A percentile compares a stretch with the other conserved stretches of the same genome.
These are phyloP conservation scores for Caenorhabditis uteleia DNA, from an alignment of 2,888 invertebrate species.

Conservation along the genomic window DNA sequence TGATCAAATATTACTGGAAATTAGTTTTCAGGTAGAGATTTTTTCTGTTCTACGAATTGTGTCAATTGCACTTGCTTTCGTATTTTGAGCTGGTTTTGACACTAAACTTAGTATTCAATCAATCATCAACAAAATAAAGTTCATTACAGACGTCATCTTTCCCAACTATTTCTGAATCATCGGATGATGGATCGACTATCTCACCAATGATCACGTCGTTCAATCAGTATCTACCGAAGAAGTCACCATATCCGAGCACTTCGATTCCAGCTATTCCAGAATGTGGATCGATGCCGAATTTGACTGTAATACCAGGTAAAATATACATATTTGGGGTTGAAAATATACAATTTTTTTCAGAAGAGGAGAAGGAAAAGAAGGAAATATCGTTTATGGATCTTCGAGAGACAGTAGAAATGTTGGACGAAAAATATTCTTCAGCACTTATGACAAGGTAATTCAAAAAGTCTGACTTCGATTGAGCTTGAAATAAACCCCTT, in stretches of 20 bases:
- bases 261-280: constrained; percentile 33
- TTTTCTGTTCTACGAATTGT: constrained; percentile 3
- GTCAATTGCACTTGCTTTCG: too few species aligned
- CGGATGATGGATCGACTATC: constrained; percentile 50
- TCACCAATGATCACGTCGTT: constrained; percentile 43
- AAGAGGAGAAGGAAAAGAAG: constrained; percentile 9
- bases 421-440: constrained; percentile 35
- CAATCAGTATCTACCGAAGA: constrained; percentile 32
- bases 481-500: too few species aligned
- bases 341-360: constrained; percentile 3
- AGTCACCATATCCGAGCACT: constrained; percentile 15
- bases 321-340: not conserved
- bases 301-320: constrained; percentile 28
- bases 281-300: constrained; percentile 47
- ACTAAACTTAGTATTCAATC: constrained; percentile 9
- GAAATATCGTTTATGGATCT: constrained; percentile 35
- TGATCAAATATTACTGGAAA: constrained; percentile 66
- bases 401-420: constrained; percentile 27
- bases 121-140: constrained; percentile 1
- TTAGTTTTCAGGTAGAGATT: constrained; percentile 60
- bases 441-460: constrained; percentile 30
- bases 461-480: not conserved
- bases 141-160: constrained; percentile 65
- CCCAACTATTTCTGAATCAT: constrained; percentile 60
- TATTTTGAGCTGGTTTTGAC: too few species aligned